Conservation (phyloP, 1,140 invertebrate genomes). For the Drosophila ananassae region DNA sequence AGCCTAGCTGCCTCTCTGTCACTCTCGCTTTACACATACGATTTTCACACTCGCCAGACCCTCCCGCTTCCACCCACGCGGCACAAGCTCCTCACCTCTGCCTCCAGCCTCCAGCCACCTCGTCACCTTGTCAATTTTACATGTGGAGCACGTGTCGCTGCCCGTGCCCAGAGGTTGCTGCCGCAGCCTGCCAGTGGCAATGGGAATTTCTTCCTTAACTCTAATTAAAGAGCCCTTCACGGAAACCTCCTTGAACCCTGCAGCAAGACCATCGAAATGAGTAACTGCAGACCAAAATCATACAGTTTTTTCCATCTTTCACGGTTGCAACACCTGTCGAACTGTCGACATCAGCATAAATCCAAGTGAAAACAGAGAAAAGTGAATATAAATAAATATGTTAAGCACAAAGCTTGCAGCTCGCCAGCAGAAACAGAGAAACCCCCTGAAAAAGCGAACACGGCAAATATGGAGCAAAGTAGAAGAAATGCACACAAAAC, state of each 20-base stretch:
- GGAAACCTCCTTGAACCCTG: constrained; percentile 25
- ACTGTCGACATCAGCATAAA: constrained; percentile 59
- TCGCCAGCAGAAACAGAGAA: constrained; percentile 29
- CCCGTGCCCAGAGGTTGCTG: constrained; percentile 40
- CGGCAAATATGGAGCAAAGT: constrained; percentile 26
- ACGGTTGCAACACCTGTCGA: constrained; percentile 63
- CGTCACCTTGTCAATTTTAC: constrained; percentile 45
- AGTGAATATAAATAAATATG: constrained; percentile 24
- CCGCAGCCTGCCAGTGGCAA: constrained; percentile 19
- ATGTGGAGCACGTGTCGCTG: constrained; percentile 58
- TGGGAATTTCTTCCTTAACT: constrained; percentile 43
- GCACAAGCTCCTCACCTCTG: neutral
- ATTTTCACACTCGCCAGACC: constrained; percentile 45
- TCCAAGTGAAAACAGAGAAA: constrained; percentile 17
- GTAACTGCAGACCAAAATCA: constrained; percentile 1
- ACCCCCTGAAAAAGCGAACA: constrained; percentile 29
- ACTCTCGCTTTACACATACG: constrained; percentile 23
- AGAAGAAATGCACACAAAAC: constrained; percentile 33
- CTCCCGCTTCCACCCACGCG: neutral
- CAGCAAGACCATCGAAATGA: constrained; percentile 13
- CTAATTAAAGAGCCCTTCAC: constrained; percentile 48
- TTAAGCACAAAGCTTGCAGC: constrained; percentile 40
- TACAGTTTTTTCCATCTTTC: constrained; percentile 17
- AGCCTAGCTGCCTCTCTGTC: constrained; percentile 19
- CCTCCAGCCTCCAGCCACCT: constrained; percentile 1